Evolutionary conservation across 92 coral and sea anemone genomes (phyloP).

Genomic region (Siderastrea siderea): DNA sequence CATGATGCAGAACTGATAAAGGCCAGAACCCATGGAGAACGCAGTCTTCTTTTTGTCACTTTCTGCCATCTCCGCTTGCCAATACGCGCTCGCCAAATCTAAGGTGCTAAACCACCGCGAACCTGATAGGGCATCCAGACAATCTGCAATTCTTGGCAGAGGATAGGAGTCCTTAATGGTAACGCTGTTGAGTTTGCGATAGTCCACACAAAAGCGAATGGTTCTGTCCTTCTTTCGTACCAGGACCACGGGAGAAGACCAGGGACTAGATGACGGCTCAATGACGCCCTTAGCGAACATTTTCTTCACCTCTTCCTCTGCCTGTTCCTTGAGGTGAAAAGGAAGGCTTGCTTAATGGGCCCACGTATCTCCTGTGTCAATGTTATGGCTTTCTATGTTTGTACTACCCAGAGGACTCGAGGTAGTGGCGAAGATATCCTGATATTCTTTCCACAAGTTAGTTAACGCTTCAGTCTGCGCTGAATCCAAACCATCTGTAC

Average conservation of each 20-base stretch:
- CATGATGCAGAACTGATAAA: neutral
- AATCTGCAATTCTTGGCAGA: slow-evolving; percentile 21
- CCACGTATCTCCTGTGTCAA: neutral
- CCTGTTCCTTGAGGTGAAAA: slow-evolving; percentile 9
- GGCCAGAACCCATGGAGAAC: neutral
- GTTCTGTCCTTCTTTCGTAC: slow-evolving; percentile 58
- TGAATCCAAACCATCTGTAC: neutral
- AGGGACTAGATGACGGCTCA: slow-evolving; percentile 63
- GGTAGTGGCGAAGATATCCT: slow-evolving; percentile 3
- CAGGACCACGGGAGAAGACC: slow-evolving; percentile 60
- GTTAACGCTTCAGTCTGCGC: neutral
- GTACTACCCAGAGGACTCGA: neutral
- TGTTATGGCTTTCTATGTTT: neutral
- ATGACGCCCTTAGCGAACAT: slow-evolving; percentile 47
- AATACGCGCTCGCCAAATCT: neutral
- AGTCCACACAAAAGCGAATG: slow-evolving; percentile 58
- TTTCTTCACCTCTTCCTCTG: no score
- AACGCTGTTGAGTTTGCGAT: slow-evolving; percentile 44
- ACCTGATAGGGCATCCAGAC: neutral
- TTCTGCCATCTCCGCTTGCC: neutral
- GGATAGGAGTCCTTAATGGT: slow-evolving; percentile 55
- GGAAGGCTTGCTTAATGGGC: slow-evolving; percentile 55
- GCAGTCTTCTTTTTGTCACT: neutral
- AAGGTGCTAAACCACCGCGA: neutral
- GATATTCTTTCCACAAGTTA: neutral